Percentiles rank a stretch among this genome's conserved stretches.
Conservation (phyloP, 2,797 vertebrate species). For the Chelon labrosus region DNA sequence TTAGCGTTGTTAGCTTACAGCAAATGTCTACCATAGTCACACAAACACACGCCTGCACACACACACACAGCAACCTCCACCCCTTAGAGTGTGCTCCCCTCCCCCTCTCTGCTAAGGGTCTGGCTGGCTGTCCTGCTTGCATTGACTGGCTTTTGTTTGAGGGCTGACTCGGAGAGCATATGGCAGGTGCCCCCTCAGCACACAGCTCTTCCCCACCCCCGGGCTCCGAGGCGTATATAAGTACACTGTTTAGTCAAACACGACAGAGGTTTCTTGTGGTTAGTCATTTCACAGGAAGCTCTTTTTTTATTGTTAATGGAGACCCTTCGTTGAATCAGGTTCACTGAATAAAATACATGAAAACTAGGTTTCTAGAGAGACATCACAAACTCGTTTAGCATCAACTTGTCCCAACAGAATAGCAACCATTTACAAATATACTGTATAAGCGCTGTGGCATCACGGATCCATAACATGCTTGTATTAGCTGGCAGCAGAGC, state of each 20-base stretch:
- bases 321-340: slow-evolving; percentile 9
- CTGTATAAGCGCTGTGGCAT: slow-evolving; percentile 1
- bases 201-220: slow-evolving; percentile 74
- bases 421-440: neutral
- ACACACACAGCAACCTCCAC: slow-evolving; percentile 58
- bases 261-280: slow-evolving; percentile 35
- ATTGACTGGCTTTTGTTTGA: slow-evolving; percentile 84
- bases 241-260: slow-evolving; percentile 48
- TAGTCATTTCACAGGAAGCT: slow-evolving; percentile 47
- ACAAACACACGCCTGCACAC: slow-evolving; percentile 38
- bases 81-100: slow-evolving; percentile 66
- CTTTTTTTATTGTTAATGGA: slow-evolving; percentile 34
- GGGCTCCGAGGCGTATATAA: slow-evolving; percentile 54
- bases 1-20: slow-evolving; percentile 54
- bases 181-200: slow-evolving; percentile 87
- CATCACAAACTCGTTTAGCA: slow-evolving; percentile 1
- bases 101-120: slow-evolving; percentile 72
- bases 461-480: slow-evolving; percentile 11
- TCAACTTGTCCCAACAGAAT: neutral
- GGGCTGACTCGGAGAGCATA: slow-evolving; percentile 81
- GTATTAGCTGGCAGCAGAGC: slow-evolving; percentile 26
- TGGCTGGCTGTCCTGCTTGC: slow-evolving; percentile 72
- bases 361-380: slow-evolving; percentile 9
- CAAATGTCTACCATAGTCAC: slow-evolving; percentile 42
- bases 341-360: slow-evolving; percentile 17